Evolutionary conservation across 2,888 invertebrate genomes (phyloP).

Genomic region (Napeogenes sylphis): DNA sequence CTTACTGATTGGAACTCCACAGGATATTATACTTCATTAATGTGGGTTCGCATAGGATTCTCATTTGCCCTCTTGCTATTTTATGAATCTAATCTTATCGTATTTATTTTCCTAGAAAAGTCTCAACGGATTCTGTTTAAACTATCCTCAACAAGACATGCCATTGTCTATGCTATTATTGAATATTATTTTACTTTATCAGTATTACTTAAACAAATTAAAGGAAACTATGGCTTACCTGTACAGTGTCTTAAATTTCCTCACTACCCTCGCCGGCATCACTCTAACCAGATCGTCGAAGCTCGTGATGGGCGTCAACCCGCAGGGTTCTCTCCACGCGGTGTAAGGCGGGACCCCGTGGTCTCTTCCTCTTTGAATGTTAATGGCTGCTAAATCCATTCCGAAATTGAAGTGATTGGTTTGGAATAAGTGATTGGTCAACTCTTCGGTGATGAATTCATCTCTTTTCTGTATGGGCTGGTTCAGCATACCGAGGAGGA

Average conservation of each 20-base stretch:
- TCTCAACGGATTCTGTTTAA: too few relatives aligned
- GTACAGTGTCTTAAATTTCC: constrained; percentile 79
- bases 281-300: constrained; percentile 85
- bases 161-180: too few relatives aligned
- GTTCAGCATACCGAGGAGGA: constrained; percentile 85
- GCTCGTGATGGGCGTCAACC: constrained; percentile 79
- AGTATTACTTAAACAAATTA: not conserved
- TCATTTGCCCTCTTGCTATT: too few relatives aligned
- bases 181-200: not conserved
- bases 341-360: constrained; percentile 91
- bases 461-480: constrained; percentile 88
- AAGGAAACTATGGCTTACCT: constrained; percentile 45
- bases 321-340: constrained; percentile 88
- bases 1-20: too few relatives aligned
- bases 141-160: too few relatives aligned
- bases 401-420: constrained; percentile 83
- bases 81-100: too few relatives aligned
- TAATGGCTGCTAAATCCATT: constrained; percentile 91
- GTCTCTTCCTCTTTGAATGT: constrained; percentile 90
- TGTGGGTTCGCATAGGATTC: too few relatives aligned
- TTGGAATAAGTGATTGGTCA: constrained; percentile 91
- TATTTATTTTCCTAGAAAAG: too few relatives aligned
- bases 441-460: constrained; percentile 87
- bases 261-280: constrained; percentile 80
- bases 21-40: too few relatives aligned